These are phyloP conservation scores for Doryteuthis pealeii DNA, from an alignment of 1,140 invertebrate genomes.

Conservation along the genomic window DNA sequence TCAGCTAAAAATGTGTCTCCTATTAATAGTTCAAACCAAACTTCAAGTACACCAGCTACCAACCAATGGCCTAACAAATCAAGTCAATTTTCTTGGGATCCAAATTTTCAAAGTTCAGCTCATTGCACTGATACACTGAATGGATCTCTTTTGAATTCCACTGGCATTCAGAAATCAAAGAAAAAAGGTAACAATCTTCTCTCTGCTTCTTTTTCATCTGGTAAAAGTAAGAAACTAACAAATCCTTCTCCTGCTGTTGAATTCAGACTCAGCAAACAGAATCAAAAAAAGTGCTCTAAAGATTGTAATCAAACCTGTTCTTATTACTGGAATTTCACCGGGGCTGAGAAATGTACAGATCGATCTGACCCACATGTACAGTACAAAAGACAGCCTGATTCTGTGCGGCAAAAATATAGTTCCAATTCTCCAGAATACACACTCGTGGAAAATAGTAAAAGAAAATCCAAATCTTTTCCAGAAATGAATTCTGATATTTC, in stretches of 20 bases:
- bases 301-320: slow-evolving; percentile 2
- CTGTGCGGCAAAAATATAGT: background rate
- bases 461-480: background rate
- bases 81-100: background rate
- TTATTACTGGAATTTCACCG: background rate
- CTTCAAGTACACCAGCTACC: background rate
- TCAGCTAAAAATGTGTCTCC: background rate
- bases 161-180: background rate
- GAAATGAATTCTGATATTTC: background rate
- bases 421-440: background rate
- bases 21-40: background rate
- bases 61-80: background rate
- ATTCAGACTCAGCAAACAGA: background rate
- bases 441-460: background rate
- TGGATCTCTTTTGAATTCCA: background rate
- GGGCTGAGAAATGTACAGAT: too few relatives aligned
- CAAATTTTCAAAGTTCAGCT: background rate
- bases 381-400: background rate
- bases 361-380: too few relatives aligned
- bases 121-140: background rate
- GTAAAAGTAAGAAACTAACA: background rate
- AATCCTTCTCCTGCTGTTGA: background rate
- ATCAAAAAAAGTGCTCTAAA: background rate
- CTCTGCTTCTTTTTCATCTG: background rate
- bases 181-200: background rate